These are phyloP conservation scores for Tenthredo distinguenda DNA, from an alignment of 2,888 invertebrate species.

Conservation along the genomic window DNA sequence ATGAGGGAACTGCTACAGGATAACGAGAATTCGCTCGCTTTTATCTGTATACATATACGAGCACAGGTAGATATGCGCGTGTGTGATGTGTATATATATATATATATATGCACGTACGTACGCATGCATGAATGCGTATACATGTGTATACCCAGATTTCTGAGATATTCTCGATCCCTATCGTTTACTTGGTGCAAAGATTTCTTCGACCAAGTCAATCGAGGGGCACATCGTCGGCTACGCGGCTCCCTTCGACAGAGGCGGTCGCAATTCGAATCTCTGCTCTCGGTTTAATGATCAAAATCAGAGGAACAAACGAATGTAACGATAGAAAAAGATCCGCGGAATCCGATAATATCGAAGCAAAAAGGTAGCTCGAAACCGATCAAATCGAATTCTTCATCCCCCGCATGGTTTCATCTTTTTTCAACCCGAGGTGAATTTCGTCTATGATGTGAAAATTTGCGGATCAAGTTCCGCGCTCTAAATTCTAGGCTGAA, in stretches of 20 bases:
- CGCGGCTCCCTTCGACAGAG: not conserved
- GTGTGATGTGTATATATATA: too few relatives aligned
- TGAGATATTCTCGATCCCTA: not conserved
- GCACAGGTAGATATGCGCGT: too few relatives aligned
- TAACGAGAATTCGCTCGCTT: conserved; percentile 17
- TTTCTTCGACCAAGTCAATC: conserved; percentile 35
- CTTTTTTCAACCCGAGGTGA: too few relatives aligned
- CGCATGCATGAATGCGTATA: too few relatives aligned
- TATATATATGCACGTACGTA: too few relatives aligned
- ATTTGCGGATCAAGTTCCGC: not conserved
- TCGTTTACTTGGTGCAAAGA: not conserved
- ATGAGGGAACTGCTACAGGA: conserved; percentile 4
- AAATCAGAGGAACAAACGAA: not conserved
- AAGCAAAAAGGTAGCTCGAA: not conserved
- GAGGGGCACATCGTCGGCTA: not conserved
- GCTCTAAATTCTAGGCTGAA: not conserved
- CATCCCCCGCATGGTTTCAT: too few relatives aligned
- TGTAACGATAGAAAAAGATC: not conserved
- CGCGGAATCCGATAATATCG: too few relatives aligned
- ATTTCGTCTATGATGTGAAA: not conserved
- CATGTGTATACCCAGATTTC: not conserved
- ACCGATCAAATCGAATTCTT: not conserved
- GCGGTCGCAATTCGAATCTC: not conserved
- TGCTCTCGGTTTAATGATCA: not conserved
- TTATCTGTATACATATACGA: not conserved